Percentiles rank a stretch among this genome's conserved stretches.
Evolutionary conservation across 1,140 invertebrate species (phyloP).

Genomic region (Tetramorium parvispinum): DNA sequence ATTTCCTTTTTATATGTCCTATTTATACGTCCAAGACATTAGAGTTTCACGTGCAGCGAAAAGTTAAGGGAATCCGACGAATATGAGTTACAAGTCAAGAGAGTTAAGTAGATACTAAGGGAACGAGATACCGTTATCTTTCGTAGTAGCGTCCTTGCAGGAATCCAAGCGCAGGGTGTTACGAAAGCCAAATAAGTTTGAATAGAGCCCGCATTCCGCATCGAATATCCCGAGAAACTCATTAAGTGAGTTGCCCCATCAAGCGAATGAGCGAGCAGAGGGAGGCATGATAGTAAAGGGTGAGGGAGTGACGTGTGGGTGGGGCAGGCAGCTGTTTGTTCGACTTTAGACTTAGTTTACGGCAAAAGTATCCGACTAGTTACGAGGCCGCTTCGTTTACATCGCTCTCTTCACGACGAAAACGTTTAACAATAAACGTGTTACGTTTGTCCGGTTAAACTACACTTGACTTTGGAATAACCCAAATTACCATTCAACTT

Average conservation of each 20-base stretch:
- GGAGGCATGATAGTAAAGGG: background rate
- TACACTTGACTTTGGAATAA: constrained; percentile 27
- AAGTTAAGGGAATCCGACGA: constrained; percentile 13
- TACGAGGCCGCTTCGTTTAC: constrained; percentile 20
- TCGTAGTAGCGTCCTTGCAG: constrained; percentile 8
- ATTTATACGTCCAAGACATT: background rate
- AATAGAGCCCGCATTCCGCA: constrained; percentile 82
- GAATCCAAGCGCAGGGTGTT: constrained; percentile 41
- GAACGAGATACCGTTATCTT: constrained; percentile 33
- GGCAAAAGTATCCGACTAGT: constrained; percentile 49
- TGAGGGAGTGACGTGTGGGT: constrained; percentile 24
- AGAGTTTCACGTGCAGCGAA: background rate
- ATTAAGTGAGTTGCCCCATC: constrained; percentile 78
- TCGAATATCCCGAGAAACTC: constrained; percentile 82
- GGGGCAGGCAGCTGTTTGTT: constrained; percentile 43
- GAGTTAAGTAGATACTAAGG: constrained; percentile 32
- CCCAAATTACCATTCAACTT: constrained; percentile 11
- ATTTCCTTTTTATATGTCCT: background rate
- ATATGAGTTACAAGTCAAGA: constrained; percentile 27
- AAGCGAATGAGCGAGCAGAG: constrained; percentile 3
- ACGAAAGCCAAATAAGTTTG: constrained; percentile 75
- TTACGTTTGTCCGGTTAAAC: constrained; percentile 24
- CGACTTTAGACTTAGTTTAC: constrained; percentile 38
- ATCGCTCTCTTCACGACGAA: background rate
- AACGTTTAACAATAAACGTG: constrained; percentile 26